phyloP scores from a whole-genome alignment of 2,888 invertebrate species.

The Nephrocerus scutellatus region DNA sequence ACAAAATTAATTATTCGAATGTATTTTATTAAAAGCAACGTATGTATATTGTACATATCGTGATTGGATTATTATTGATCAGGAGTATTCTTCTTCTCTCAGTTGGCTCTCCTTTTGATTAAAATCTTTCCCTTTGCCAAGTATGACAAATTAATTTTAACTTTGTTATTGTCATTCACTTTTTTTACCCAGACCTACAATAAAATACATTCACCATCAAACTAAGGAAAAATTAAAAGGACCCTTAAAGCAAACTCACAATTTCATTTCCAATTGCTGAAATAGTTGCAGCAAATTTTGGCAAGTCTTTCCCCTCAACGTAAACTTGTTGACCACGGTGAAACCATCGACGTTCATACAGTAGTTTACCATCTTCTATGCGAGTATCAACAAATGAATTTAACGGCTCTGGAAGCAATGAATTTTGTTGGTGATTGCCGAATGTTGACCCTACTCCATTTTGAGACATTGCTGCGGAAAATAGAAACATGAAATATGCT shows the following conservation, averaged over 20 bases:
- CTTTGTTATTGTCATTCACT: slow-evolving; percentile 66
- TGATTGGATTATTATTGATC: slow-evolving; percentile 1
- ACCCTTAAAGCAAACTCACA: slow-evolving; percentile 50
- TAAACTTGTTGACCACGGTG: slow-evolving; percentile 90
- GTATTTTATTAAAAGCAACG: no score
- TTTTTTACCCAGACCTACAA: slow-evolving; percentile 87
- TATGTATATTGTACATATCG: no score
- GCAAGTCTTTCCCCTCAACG: slow-evolving; percentile 79
- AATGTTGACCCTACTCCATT: slow-evolving; percentile 37
- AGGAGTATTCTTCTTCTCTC: slow-evolving; percentile 33
- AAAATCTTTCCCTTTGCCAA: slow-evolving; percentile 82
- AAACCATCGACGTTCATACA: slow-evolving; percentile 92
- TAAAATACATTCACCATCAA: slow-evolving; percentile 22
- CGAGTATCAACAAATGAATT: slow-evolving; percentile 66
- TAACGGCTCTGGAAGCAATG: slow-evolving; percentile 41
- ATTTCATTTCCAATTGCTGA: slow-evolving; percentile 86
- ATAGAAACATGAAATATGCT: not conserved
- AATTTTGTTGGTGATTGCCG: slow-evolving; percentile 26
- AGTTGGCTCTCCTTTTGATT: slow-evolving; percentile 77
- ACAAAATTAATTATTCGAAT: no score
- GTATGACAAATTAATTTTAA: slow-evolving; percentile 76
- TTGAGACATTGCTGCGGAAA: slow-evolving; percentile 46
- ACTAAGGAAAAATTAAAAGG: not conserved
- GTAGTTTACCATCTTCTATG: slow-evolving; percentile 89
- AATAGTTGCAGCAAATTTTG: slow-evolving; percentile 81